Percentiles rank a stretch among this genome's conserved stretches.
phyloP scores from a whole-genome alignment of 2,113 vertebrate species.

The Natator depressus region DNA sequence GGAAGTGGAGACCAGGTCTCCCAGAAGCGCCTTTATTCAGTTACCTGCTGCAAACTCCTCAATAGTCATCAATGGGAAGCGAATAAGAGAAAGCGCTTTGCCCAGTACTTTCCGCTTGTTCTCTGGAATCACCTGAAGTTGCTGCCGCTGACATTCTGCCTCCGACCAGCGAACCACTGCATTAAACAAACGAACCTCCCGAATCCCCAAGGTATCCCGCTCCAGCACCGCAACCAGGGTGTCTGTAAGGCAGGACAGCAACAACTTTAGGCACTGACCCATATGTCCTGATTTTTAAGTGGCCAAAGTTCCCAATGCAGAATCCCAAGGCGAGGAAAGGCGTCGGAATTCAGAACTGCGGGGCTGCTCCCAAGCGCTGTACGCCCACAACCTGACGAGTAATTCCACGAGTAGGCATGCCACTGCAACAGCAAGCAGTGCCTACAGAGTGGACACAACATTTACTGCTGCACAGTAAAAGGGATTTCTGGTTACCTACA shows the following conservation, averaged over 20 bases:
- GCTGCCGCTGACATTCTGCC: slow-evolving; percentile 94
- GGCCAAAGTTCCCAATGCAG: fast-evolving
- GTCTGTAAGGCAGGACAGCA: slow-evolving; percentile 77
- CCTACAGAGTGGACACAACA: not conserved
- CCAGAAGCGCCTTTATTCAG: slow-evolving; percentile 15
- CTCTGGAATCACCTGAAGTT: slow-evolving; percentile 92
- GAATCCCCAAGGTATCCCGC: slow-evolving; percentile 93
- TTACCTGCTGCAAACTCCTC: slow-evolving; percentile 98
- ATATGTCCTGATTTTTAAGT: fast-evolving
- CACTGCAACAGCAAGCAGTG: not conserved
- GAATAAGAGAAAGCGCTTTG: slow-evolving; percentile 93
- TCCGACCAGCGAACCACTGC: slow-evolving; percentile 95
- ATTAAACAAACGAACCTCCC: slow-evolving; percentile 93
- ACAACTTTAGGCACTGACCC: not conserved
- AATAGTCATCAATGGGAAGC: slow-evolving; percentile 98
- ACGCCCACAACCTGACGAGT: not conserved
- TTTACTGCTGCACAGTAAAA: not conserved
- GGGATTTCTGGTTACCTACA: not conserved
- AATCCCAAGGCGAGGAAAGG: not conserved
- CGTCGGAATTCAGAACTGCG: fast-evolving
- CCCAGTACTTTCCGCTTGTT: slow-evolving; percentile 94
- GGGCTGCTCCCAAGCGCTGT: not conserved
- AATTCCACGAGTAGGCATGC: not conserved
- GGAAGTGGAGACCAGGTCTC: slow-evolving; percentile 24
- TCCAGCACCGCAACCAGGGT: slow-evolving; percentile 95